phyloP scores from a whole-genome alignment of 2,888 invertebrate genomes.

The Orchestes rusci region DNA sequence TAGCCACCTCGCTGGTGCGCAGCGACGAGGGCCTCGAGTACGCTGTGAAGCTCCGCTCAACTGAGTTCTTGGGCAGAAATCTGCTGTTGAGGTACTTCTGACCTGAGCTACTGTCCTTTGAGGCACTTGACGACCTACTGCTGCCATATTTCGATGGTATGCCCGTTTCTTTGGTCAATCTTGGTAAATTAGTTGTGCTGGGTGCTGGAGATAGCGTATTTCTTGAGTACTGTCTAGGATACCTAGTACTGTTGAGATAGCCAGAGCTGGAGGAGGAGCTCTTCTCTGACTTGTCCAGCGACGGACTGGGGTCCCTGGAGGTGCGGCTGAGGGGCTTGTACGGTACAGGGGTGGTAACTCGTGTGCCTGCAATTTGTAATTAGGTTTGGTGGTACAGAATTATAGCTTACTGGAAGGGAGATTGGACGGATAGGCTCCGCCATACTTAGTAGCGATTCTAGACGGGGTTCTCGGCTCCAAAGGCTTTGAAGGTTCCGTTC shows the following conservation, averaged over 20 bases:
- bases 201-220: conserved; percentile 34
- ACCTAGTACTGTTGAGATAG: conserved; percentile 46
- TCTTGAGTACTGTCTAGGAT: conserved; percentile 43
- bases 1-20: conserved; percentile 38
- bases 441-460: conserved; percentile 35
- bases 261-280: conserved; percentile 46
- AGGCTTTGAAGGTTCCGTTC: conserved; percentile 33
- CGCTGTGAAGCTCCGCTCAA: conserved; percentile 43
- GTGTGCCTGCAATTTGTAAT: too few relatives aligned
- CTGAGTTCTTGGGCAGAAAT: conserved; percentile 42
- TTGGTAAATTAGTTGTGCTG: conserved; percentile 34
- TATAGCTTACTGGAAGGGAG: too few relatives aligned
- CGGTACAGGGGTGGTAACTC: too few relatives aligned
- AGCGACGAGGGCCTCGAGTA: conserved; percentile 38
- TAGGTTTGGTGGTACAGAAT: too few relatives aligned
- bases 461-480: conserved; percentile 34
- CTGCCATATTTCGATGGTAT: conserved; percentile 30
- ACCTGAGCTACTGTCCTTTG: conserved; percentile 29
- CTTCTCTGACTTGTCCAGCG: conserved; percentile 34
- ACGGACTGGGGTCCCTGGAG: conserved; percentile 53
- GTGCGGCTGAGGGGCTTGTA: conserved; percentile 43
- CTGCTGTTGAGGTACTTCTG: conserved; percentile 43
- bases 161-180: conserved; percentile 32
- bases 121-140: conserved; percentile 21
- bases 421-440: conserved; percentile 30